A percentile compares a stretch with the other conserved stretches of the same genome.
Conservation (phyloP, 2,888 invertebrate species). For the Abrostola triplasia region DNA sequence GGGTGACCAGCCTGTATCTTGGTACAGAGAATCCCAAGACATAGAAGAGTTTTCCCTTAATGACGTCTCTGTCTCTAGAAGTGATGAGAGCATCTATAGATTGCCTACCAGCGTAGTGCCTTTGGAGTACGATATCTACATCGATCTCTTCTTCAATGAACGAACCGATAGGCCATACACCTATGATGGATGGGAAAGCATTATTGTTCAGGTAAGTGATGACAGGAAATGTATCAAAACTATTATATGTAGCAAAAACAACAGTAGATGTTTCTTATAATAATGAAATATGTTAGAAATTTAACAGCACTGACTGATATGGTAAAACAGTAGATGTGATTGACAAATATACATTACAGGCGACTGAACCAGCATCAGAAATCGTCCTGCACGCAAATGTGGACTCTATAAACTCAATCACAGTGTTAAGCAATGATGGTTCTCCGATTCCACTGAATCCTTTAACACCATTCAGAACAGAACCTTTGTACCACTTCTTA, state of each 20-base stretch:
- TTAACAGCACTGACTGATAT: too few species aligned
- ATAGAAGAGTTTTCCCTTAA: conserved; percentile 43
- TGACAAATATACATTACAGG: conserved; percentile 59
- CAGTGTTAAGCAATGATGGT: conserved; percentile 51
- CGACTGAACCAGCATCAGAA: conserved; percentile 69
- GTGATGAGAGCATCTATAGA: conserved; percentile 67
- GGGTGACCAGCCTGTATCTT: conserved; percentile 70
- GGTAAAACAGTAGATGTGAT: too few species aligned
- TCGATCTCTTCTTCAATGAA: conserved; percentile 79
- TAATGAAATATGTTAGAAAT: too few species aligned
- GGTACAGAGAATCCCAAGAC: conserved; percentile 69
- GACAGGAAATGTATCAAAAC: neutral
- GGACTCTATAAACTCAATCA: conserved; percentile 66
- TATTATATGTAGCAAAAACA: too few species aligned
- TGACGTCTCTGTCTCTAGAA: conserved; percentile 55
- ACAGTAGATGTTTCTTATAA: neutral
- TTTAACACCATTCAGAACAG: conserved; percentile 55
- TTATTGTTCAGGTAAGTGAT: conserved; percentile 73
- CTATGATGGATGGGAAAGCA: conserved; percentile 75
- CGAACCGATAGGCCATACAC: conserved; percentile 73
- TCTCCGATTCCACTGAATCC: conserved; percentile 51
- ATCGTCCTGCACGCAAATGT: conserved; percentile 86
- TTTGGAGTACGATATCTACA: conserved; percentile 77
- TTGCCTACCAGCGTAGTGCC: conserved; percentile 77
- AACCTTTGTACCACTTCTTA: conserved; percentile 80